phyloP scores from a whole-genome alignment of 2,113 vertebrate species.

The Leptodactylus fuscus region DNA sequence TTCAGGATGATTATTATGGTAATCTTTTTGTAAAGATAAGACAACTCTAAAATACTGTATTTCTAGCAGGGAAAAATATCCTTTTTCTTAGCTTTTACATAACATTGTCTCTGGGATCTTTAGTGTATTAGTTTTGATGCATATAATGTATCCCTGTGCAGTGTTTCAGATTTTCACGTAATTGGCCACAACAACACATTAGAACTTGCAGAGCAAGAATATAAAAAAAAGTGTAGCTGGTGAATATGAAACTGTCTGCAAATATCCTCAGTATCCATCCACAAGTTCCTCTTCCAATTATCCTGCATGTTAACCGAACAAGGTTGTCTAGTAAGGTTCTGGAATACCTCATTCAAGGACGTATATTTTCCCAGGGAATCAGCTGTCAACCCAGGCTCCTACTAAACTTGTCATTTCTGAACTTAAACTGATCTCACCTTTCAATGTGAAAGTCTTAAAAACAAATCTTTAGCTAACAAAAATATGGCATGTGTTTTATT shows the following conservation, averaged over 20 bases:
- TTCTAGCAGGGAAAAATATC: background rate
- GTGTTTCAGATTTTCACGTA: background rate
- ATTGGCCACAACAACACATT: conserved; percentile 11
- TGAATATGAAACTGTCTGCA: conserved; percentile 7
- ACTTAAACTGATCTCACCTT: conserved; percentile 74
- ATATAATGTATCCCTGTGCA: conserved; percentile 29
- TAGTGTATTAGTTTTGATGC: background rate
- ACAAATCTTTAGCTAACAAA: conserved; percentile 67
- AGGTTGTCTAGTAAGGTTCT: conserved; percentile 65
- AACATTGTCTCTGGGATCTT: too few relatives aligned
- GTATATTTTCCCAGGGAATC: conserved; percentile 65
- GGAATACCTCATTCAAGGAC: conserved; percentile 66
- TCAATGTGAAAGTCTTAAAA: conserved; percentile 63
- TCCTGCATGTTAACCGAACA: conserved; percentile 41
- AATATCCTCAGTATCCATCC: conserved; percentile 27
- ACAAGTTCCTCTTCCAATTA: conserved; percentile 51
- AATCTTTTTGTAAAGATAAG: background rate
- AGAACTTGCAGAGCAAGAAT: background rate
- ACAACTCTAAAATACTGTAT: background rate
- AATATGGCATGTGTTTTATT: conserved; percentile 68
- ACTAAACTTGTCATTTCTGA: conserved; percentile 69
- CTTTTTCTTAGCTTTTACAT: background rate
- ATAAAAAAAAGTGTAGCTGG: background rate
- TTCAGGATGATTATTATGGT: background rate
- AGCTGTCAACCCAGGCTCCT: conserved; percentile 63